Conservation (phyloP, 1,140 invertebrate genomes). For the Parapsyche elsis region DNA sequence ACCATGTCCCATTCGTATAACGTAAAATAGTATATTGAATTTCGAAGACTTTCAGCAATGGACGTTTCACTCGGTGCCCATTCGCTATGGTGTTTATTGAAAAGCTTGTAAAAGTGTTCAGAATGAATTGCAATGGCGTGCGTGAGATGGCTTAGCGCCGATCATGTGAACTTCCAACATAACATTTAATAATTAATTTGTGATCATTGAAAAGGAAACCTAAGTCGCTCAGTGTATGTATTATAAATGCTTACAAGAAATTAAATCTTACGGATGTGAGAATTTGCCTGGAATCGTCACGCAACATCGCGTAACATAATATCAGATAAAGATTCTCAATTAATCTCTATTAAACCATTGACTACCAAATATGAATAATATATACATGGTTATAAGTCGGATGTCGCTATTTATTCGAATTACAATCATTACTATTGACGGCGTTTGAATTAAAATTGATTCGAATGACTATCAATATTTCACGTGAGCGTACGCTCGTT, state of each 20-base stretch:
- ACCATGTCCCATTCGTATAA: neutral
- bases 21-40: neutral
- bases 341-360: too few relatives aligned
- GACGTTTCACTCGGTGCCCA: too few relatives aligned
- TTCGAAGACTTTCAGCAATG: too few relatives aligned
- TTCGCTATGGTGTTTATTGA: too few relatives aligned
- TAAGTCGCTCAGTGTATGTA: neutral
- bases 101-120: neutral
- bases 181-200: slow-evolving; percentile 31
- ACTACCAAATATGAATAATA: neutral
- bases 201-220: slow-evolving; percentile 39
- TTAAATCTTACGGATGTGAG: slow-evolving; percentile 4
- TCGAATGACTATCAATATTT: neutral
- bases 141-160: neutral
- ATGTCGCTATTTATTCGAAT: too few relatives aligned
- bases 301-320: slow-evolving; percentile 27
- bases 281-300: slow-evolving; percentile 2
- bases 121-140: neutral
- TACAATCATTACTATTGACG: neutral
- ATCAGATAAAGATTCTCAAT: slow-evolving; percentile 6
- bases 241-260: slow-evolving; percentile 1
- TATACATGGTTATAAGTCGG: too few relatives aligned
- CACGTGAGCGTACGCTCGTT: neutral
- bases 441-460: neutral
- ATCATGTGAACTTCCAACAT: neutral